A percentile compares a stretch with the other conserved stretches of the same genome.
Conservation (phyloP, 2,888 invertebrate genomes). For the Melanostoma mellinum region DNA sequence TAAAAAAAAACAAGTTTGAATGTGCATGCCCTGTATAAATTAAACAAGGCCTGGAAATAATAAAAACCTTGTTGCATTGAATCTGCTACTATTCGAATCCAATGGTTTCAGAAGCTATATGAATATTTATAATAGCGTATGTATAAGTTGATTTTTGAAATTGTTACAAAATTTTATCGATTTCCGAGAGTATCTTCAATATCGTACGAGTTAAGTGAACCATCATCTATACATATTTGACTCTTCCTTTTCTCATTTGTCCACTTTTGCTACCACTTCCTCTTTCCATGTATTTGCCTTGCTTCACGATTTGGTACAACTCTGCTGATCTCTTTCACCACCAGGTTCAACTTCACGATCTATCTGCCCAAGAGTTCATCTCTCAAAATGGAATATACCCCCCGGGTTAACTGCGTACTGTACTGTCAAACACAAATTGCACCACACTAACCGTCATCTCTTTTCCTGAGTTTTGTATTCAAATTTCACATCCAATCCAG, state of each 20-base stretch:
- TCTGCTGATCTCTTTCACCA: constrained; percentile 26
- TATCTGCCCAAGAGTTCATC: constrained; percentile 34
- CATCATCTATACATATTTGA: too few relatives aligned
- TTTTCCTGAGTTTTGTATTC: constrained; percentile 21
- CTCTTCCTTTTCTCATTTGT: background rate
- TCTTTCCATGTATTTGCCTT: constrained; percentile 1
- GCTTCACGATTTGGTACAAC: background rate
- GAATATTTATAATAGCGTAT: too few relatives aligned
- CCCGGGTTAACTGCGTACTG: constrained; percentile 17
- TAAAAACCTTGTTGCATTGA: too few relatives aligned
- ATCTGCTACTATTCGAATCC: too few relatives aligned
- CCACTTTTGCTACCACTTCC: background rate
- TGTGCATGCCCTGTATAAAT: too few relatives aligned
- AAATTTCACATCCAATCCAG: constrained; percentile 57
- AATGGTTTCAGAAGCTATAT: too few relatives aligned
- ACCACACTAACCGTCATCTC: constrained; percentile 48
- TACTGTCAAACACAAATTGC: constrained; percentile 44
- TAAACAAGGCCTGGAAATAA: too few relatives aligned
- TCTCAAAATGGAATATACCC: constrained; percentile 18
- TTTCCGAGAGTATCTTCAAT: too few relatives aligned
- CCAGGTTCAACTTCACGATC: constrained; percentile 32
- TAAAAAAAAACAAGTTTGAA: too few relatives aligned
- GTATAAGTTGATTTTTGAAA: too few relatives aligned
- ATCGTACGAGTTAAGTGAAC: too few relatives aligned
- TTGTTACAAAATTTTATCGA: too few relatives aligned